Percentiles rank a stretch among this genome's conserved stretches.
Conservation (phyloP, 2,797 vertebrate species). For the Champsocephalus gunnari region DNA sequence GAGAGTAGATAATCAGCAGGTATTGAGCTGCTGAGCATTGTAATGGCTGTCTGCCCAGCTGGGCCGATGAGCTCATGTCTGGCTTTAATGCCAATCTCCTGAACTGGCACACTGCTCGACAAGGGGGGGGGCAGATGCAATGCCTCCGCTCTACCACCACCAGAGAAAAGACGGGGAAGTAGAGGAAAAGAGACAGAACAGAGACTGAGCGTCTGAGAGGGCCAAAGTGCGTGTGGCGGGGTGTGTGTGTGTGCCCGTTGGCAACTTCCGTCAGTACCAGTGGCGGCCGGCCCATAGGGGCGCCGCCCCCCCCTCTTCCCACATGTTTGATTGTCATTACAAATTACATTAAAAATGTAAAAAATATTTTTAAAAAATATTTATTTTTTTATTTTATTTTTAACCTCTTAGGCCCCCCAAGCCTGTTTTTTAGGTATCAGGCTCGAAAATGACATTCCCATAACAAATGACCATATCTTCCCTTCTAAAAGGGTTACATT, state of each 20-base stretch:
- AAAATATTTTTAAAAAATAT: no score
- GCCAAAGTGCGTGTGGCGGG: slow-evolving; percentile 17
- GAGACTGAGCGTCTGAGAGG: slow-evolving; percentile 9
- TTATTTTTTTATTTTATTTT: no score
- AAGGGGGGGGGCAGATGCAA: slow-evolving; percentile 56
- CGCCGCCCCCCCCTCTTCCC: no score
- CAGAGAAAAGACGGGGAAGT: slow-evolving; percentile 44
- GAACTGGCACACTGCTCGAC: slow-evolving; percentile 89
- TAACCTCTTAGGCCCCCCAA: no score
- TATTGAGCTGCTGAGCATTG: slow-evolving; percentile 96
- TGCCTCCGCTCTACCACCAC: slow-evolving; percentile 25
- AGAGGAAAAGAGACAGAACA: slow-evolving; percentile 9
- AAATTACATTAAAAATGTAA: no score
- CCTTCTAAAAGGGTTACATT: no score
- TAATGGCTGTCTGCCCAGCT: slow-evolving; percentile 97
- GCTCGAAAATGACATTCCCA: no score
- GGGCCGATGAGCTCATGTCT: slow-evolving; percentile 98
- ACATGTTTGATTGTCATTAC: no score
- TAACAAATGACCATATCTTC: no score
- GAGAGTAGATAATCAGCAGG: slow-evolving; percentile 91
- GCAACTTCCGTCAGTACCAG: slow-evolving; percentile 49
- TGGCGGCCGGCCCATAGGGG: no score
- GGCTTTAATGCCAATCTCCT: slow-evolving; percentile 97
- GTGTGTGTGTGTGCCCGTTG: slow-evolving; percentile 15
- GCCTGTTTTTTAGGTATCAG: no score